A percentile compares a stretch with the other conserved stretches of the same genome.
These are phyloP conservation scores for Junonia oenone DNA, from an alignment of 2,888 invertebrate species.

Conservation along the genomic window DNA sequence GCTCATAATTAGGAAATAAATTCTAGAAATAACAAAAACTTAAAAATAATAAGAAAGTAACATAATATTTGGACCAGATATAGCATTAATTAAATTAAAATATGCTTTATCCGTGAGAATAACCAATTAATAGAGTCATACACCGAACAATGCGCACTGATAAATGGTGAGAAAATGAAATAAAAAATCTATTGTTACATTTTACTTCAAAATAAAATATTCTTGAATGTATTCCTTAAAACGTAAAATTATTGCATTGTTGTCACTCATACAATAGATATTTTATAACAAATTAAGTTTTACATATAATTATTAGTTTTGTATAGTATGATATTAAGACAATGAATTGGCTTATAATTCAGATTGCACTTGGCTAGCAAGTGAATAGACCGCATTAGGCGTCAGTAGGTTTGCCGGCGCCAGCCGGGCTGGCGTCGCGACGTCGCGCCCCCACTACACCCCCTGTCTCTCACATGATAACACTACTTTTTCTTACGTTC, in stretches of 20 bases:
- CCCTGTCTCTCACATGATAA: conserved; percentile 18
- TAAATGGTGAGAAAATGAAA: neutral
- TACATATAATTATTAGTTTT: neutral
- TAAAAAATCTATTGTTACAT: neutral
- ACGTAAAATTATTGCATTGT: neutral
- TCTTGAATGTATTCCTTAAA: neutral
- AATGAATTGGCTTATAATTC: conserved; percentile 17
- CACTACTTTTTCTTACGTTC: conserved; percentile 16
- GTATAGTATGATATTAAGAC: conserved; percentile 9
- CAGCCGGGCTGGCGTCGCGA: conserved; percentile 74
- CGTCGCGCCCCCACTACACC: conserved; percentile 49
- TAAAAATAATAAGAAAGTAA: neutral
- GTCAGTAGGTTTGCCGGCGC: conserved; percentile 56
- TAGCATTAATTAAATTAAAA: neutral
- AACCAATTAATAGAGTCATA: neutral
- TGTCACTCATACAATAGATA: neutral
- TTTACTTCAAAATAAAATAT: neutral
- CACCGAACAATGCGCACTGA: neutral
- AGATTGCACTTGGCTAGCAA: conserved; percentile 25
- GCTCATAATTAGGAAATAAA: no score
- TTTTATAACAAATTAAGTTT: neutral
- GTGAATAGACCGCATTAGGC: conserved; percentile 38
- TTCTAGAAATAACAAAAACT: neutral
- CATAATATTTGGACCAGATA: neutral
- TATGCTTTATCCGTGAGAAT: neutral